Percentiles rank a stretch among this genome's conserved stretches.
phyloP scores from a whole-genome alignment of 2,888 invertebrate genomes.

The Calameuta pallipes region DNA sequence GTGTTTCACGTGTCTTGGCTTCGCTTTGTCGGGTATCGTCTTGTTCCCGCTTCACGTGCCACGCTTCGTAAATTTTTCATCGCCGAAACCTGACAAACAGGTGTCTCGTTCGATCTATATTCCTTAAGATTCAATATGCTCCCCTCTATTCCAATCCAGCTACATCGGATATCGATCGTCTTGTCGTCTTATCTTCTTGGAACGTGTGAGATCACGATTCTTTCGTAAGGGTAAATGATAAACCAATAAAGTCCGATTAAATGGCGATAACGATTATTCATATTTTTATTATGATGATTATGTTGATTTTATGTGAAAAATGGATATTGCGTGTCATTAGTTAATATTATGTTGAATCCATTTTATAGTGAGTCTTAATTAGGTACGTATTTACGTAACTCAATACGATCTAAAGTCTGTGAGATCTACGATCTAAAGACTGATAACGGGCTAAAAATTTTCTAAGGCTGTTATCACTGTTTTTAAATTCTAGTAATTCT shows the following conservation, averaged over 20 bases:
- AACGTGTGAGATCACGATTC: background rate
- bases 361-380: background rate
- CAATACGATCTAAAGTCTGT: background rate
- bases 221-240: background rate
- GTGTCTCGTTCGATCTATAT: conserved; percentile 5
- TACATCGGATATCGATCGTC: background rate
- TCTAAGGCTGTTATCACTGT: background rate
- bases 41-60: conserved; percentile 3
- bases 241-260: background rate
- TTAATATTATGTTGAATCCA: background rate
- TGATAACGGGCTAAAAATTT: no score
- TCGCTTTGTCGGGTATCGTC: conserved; percentile 19
- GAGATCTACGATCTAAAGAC: no score
- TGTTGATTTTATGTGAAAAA: background rate
- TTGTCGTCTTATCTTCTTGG: background rate
- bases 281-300: background rate
- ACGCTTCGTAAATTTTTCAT: conserved; percentile 23
- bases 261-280: background rate
- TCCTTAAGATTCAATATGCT: background rate
- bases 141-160: background rate
- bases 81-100: conserved; percentile 15
- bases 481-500: background rate
- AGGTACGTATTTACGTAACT: background rate
- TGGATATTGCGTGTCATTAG: background rate
- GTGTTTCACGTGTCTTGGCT: conserved; percentile 6